phyloP scores from a whole-genome alignment of 2,797 vertebrate species.

The Helarctos malayanus region DNA sequence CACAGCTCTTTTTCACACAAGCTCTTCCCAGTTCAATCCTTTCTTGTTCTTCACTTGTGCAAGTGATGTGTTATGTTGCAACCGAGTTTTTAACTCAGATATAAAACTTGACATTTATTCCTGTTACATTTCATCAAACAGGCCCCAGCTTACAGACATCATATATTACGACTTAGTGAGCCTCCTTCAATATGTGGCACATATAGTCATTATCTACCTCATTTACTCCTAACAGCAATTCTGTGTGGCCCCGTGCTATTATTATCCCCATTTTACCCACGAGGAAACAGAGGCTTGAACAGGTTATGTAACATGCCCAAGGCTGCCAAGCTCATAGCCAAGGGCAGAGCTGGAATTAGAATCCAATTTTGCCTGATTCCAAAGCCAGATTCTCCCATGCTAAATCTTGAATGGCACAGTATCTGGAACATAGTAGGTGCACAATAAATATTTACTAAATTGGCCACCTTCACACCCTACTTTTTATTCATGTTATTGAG shows the following conservation, averaged over 20 bases:
- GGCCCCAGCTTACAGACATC: neutral
- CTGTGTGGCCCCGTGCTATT: neutral
- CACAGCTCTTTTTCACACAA: conserved; percentile 55
- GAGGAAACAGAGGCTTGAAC: conserved; percentile 3
- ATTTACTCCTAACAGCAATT: neutral
- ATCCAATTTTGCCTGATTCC: neutral
- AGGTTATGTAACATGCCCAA: neutral
- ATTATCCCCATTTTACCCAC: neutral
- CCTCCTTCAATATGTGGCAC: neutral
- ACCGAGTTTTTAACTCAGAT: conserved; percentile 59
- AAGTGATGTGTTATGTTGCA: conserved; percentile 24
- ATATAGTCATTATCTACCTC: neutral
- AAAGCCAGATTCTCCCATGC: neutral
- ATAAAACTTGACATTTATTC: neutral
- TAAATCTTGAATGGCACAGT: neutral
- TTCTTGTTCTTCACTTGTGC: neutral
- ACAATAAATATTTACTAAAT: conserved; percentile 50
- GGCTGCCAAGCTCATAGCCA: neutral
- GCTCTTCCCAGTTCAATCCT: conserved; percentile 47
- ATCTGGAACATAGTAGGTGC: neutral
- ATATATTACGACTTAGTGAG: neutral
- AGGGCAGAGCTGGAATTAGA: neutral
- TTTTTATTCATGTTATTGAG: conserved; percentile 55
- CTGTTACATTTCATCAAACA: neutral
- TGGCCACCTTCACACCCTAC: neutral